Evolutionary conservation across 2,113 vertebrate genomes (phyloP), one percentile per base, ranked within the genome.

Genomic region (Chionodraco myersi): DNA sequence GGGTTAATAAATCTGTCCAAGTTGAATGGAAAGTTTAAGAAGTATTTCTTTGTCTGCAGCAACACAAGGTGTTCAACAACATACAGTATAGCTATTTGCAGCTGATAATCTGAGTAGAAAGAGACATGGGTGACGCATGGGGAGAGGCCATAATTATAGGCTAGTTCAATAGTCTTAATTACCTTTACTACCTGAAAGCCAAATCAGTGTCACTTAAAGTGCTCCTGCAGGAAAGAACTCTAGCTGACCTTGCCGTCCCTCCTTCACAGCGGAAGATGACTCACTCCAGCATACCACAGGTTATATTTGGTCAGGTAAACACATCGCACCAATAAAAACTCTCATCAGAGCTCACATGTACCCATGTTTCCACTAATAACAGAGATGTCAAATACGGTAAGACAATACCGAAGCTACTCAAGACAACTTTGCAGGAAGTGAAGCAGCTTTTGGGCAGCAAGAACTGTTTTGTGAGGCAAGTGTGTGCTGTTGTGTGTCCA

Each of bases 151-250:
- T 91, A 92, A 91, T 90, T 88, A 88, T 10, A 81, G 79, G 77
- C 72, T 90, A 86, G 81, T 44, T 82, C 82, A 91, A 89, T 76
- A 1, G 10, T 84, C 72, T 83, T 69, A 85, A 86, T 89, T 88
- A 65, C 64, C 83, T 89, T 75, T 79, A 77, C 80, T 65, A 85
- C 75, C 79, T 75, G 52, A 75, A 62, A 79, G 88, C 60, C 59
- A 80, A 87, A 77, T 90, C 73, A 80, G 53, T 80, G 85, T 91
- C 86, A 84, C 70, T 88, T 63, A 30, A 87, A 82, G 63, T 51
- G 67, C 65, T 84, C 64, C 75, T 44, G 52, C 44, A 70, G 54
- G 77, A 61, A 66, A 75, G 66, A 88, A 88, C 88, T 92, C 74
- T 36, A 57, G 63, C n/a, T 88, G 86, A 92, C 90, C 90, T 81